These are phyloP conservation scores for Scalopus aquaticus DNA, from an alignment of 2,113 vertebrate genomes.

Conservation along the genomic window DNA sequence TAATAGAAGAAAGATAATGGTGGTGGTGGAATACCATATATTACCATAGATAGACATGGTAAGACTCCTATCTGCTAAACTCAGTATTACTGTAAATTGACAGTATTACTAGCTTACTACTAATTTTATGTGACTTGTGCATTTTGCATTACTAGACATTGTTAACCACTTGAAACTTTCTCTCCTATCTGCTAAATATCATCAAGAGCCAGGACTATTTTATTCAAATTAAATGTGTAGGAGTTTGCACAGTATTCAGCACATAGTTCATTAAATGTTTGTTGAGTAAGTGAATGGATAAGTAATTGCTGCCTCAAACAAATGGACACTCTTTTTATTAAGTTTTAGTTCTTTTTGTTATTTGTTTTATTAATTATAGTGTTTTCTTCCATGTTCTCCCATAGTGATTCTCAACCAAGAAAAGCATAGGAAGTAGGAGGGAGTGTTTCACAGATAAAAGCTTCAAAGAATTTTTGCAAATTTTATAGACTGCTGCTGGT, in stretches of 20 bases:
- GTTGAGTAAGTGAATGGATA: background rate
- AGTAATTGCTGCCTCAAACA: background rate
- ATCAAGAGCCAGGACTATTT: background rate
- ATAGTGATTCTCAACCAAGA: background rate
- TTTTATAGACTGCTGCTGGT: background rate
- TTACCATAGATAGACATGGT: background rate
- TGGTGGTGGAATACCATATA: background rate
- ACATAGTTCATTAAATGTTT: background rate
- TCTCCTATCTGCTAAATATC: background rate
- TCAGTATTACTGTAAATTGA: no score
- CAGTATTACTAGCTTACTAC: no score
- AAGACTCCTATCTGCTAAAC: background rate
- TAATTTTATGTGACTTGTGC: no score
- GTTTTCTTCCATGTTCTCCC: background rate
- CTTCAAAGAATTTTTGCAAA: background rate
- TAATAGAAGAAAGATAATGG: background rate
- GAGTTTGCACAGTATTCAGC: background rate
- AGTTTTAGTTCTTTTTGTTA: background rate
- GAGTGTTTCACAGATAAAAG: background rate
- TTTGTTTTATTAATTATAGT: background rate
- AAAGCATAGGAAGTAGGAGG: background rate
- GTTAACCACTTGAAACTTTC: no score
- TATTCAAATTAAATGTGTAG: background rate
- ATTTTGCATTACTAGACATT: no score
- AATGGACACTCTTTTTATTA: background rate